Conservation (phyloP, 1,140 invertebrate genomes). For the Zaprionus capensis region DNA sequence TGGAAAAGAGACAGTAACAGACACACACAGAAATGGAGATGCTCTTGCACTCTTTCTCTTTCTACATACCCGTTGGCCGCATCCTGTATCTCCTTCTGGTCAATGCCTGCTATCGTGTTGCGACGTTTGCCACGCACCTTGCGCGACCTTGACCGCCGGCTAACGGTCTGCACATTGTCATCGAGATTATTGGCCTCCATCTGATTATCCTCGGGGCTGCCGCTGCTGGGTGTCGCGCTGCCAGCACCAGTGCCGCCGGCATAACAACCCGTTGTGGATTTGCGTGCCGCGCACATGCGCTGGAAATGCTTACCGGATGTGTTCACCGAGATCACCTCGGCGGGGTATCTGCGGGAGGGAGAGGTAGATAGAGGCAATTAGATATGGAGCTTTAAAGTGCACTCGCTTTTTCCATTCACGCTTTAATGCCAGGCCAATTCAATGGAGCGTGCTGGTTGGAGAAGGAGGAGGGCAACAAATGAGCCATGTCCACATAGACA, state of each 20-base stretch:
- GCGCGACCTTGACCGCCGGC: constrained; percentile 89
- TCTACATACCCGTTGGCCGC: constrained; percentile 90
- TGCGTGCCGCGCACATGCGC: constrained; percentile 92
- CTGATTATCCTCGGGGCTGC: constrained; percentile 80
- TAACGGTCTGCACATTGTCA: constrained; percentile 86
- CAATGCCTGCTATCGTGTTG: constrained; percentile 95
- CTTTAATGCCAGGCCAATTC: constrained; percentile 63
- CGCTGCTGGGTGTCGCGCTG: constrained; percentile 82
- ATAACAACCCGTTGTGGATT: constrained; percentile 88
- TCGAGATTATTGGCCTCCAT: constrained; percentile 80
- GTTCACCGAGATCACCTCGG: constrained; percentile 94
- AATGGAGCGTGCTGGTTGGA: constrained; percentile 49
- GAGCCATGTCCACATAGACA: constrained; percentile 55
- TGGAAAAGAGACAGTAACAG: constrained; percentile 12
- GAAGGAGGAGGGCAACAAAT: constrained; percentile 57
- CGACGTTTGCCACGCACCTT: constrained; percentile 92
- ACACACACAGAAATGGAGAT: constrained; percentile 8
- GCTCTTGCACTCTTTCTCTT: constrained; percentile 47
- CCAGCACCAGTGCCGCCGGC: constrained; percentile 78
- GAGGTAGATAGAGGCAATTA: background rate
- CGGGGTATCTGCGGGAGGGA: constrained; percentile 88
- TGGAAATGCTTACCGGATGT: constrained; percentile 93
- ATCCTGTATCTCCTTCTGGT: constrained; percentile 93
- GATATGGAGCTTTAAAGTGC: constrained; percentile 41
- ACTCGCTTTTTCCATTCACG: constrained; percentile 53